Evolutionary conservation across 2,113 vertebrate species (phyloP), one percentile per base, ranked within the genome.

Genomic region (Strix uralensis): DNA sequence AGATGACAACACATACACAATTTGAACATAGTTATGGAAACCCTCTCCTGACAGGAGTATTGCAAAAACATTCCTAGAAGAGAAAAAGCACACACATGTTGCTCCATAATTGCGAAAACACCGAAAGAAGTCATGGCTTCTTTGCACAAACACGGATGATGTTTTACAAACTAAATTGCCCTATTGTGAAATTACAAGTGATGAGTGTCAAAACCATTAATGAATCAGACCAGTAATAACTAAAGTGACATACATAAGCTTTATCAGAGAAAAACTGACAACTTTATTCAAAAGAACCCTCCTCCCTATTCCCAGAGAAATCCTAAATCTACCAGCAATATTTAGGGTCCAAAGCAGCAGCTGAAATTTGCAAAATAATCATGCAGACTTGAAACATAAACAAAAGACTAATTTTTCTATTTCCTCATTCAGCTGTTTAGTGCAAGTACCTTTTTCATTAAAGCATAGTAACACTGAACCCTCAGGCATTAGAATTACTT

Each of bases 401-500:
- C 13, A 80, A 65, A 54, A 77, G 27, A 44, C 25, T 29, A 8
- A 19, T 22, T 73, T 81, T 86, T 62, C 17, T 52, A 1, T 57
- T 88, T 86, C 74, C 46, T 58, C 51, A 63, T 47, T 62, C 3
- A 6, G 18, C 26, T 27, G 32, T 62, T 86, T 38, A 18, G 23
- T 58, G 30, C 13, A 47, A 74, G 51, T 4, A 59, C 25, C 27
- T 82, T 62, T 66, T 47, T 29, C 44, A 67, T 42, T 81, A 84
- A 83, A 79, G 27, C 14, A 17, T 0, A 71, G 17, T 16, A 69
- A 58, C 8, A 29, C 21, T 59, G 32, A 87, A 46, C 29, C 73
- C 54, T 23, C 79, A 25, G 40, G 71, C 65, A 94, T 15, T 59
- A 89, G 36, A 77, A 95, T 47, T 46, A 95, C 99, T 98, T 98